Base-by-base conservation (phyloP, 1,140 invertebrate genomes). In the Oncopeltus fasciatus region DNA sequence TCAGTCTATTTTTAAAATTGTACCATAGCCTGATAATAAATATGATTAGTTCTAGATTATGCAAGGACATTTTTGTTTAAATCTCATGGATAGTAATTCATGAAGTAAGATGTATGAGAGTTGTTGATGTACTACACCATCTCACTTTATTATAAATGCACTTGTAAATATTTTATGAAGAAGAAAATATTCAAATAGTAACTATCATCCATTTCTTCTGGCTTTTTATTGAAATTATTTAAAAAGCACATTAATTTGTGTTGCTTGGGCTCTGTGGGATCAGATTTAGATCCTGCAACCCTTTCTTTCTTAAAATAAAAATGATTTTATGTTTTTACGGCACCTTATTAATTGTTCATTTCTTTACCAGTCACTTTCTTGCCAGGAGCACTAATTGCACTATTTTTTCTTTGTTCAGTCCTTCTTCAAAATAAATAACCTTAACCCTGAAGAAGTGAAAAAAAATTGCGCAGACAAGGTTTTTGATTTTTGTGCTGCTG, bases 241-340 rank as follows among this genome's bases (percentile, higher is more conserved):
- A 68, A 70, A 73, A 72, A 70, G 72, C 74, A 74, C 74, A 72
- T 75, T 75, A 72, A 33, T 74, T 75, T 75, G 60, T 73, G 72
- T 75, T 75, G 72, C 73, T 73, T 21, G 49, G 27, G 16, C 33
- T 38, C 46, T 29, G 28, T 38, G 5, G 14, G 18, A 33, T 21
- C 21, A 5, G 12, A 44, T 8, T 46, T 33, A 24, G 26, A 18
- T 20, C 26, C n/a, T 28, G 24, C 26, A 43, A 24, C n/a, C 31
- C 33, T 59, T 59, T 57, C 56, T 57, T 57, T 57, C 29, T 57
- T 57, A 31, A 29, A n/a, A 53, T 24, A 53, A 53, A 53, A 53
- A 53, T 24, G 21, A 21, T 18, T 14, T 59, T 59, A 24, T 59
- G 57, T 31, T 51, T 61, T 12, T 31, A 61, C 44, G 60, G 60